These are phyloP conservation scores for Agelaius phoeniceus DNA, from an alignment of 2,113 vertebrate genomes.

Conservation along the genomic window DNA sequence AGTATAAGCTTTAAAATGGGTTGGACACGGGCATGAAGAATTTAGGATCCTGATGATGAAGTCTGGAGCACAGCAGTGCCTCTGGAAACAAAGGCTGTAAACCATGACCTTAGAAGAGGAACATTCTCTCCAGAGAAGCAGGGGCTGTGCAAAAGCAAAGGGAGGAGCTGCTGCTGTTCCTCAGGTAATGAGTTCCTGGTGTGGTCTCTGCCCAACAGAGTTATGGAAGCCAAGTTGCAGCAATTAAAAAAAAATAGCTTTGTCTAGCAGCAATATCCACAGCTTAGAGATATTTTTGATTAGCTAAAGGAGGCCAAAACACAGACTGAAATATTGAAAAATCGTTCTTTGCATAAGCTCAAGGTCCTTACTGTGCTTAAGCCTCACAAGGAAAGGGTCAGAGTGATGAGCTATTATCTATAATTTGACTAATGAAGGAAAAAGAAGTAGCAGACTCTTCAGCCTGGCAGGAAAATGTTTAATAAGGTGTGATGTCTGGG, in stretches of 20 bases:
- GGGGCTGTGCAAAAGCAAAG: neutral
- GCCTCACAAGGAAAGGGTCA: neutral
- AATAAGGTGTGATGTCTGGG: neutral
- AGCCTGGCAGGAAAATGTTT: neutral
- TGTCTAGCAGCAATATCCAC: neutral
- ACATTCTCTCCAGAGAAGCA: neutral
- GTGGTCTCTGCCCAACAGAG: neutral
- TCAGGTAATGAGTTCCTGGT: neutral
- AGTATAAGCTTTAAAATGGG: neutral
- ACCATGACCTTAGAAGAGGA: neutral
- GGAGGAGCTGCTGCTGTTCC: neutral
- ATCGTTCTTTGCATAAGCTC: neutral
- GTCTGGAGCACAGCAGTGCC: neutral
- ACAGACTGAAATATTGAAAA: neutral
- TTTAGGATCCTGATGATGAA: neutral
- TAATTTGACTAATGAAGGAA: neutral
- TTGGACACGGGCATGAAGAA: neutral
- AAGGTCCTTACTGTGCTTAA: neutral
- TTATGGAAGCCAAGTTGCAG: neutral
- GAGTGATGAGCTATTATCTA: neutral
- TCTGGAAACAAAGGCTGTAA: neutral
- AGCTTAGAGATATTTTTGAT: neutral
- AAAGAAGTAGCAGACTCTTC: neutral
- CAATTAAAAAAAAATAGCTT: neutral
- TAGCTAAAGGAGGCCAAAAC: neutral